Evolutionary conservation across 2,113 vertebrate species (phyloP).

Genomic region (Indicator indicator): DNA sequence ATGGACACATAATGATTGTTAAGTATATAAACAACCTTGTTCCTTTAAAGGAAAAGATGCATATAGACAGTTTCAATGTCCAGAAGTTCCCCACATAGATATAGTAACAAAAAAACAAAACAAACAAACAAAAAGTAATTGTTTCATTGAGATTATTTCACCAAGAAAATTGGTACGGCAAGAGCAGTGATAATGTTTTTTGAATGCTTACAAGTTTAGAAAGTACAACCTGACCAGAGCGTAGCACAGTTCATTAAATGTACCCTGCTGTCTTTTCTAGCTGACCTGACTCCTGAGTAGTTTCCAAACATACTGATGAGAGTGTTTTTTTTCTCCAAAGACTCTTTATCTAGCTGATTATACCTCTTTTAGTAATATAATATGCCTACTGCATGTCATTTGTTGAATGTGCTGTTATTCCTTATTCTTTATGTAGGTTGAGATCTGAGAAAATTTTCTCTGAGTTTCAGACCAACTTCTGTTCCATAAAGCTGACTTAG

Average conservation of each 20-base stretch:
- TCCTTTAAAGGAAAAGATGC: background rate
- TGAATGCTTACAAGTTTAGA: background rate
- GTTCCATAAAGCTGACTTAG: background rate
- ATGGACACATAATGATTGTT: background rate
- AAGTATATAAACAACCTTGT: accelerated
- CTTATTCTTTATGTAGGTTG: background rate
- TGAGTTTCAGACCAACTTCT: slow-evolving; percentile 14
- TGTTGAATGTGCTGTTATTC: background rate
- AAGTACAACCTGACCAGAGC: background rate
- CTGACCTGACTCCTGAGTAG: background rate
- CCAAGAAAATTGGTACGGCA: background rate
- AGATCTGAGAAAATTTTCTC: background rate
- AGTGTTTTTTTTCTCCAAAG: background rate
- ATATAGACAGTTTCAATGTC: background rate
- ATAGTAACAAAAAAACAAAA: background rate
- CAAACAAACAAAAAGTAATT: background rate
- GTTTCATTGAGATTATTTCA: background rate
- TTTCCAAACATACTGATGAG: background rate
- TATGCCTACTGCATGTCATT: background rate
- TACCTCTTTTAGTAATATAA: background rate
- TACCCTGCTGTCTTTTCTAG: background rate
- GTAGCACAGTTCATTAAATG: background rate
- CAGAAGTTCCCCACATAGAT: background rate
- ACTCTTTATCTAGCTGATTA: background rate
- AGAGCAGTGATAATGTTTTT: background rate